Evolutionary conservation across 2,888 invertebrate species (phyloP).

Genomic region (Eretmocerus hayati): DNA sequence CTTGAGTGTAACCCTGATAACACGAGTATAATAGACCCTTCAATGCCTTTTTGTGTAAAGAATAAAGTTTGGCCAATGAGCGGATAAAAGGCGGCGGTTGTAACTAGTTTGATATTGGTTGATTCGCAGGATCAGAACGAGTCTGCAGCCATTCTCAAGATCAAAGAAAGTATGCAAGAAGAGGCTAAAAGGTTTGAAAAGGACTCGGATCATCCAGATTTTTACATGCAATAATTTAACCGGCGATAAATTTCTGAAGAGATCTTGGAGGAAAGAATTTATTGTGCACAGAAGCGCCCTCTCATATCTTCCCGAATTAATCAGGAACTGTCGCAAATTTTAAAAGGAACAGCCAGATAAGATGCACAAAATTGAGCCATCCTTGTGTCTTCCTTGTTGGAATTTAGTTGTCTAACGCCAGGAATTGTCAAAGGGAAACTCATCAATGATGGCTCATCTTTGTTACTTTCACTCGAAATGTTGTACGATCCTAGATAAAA

Average conservation of each 20-base stretch:
- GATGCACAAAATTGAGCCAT: conserved; percentile 13
- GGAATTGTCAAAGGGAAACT: conserved; percentile 10
- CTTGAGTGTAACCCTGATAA: too few species aligned
- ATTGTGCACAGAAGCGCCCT: conserved; percentile 6
- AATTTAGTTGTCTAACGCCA: background rate
- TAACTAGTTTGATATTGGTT: conserved; percentile 47
- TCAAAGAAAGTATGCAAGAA: conserved; percentile 99
- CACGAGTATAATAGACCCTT: too few species aligned
- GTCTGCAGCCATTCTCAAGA: conserved; percentile 99
- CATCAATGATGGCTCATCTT: too few species aligned
- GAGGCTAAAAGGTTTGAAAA: conserved; percentile 99
- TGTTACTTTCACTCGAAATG: too few species aligned
- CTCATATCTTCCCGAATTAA: conserved; percentile 7
- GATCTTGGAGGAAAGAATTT: conserved; percentile 28
- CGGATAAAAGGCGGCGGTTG: conserved; percentile 35
- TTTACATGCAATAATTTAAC: conserved; percentile 85
- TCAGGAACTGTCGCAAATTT: background rate
- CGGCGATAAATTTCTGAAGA: conserved; percentile 32
- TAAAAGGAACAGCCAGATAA: background rate
- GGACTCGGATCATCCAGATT: conserved; percentile 94
- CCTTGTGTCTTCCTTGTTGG: conserved; percentile 11
- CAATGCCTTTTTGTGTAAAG: too few species aligned
- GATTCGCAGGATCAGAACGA: conserved; percentile 81
- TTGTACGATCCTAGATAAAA: too few species aligned
- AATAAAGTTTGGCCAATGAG: conserved; percentile 21